Base-by-base conservation (phyloP, 2,113 vertebrate genomes). In the Phoenicopterus ruber region DNA sequence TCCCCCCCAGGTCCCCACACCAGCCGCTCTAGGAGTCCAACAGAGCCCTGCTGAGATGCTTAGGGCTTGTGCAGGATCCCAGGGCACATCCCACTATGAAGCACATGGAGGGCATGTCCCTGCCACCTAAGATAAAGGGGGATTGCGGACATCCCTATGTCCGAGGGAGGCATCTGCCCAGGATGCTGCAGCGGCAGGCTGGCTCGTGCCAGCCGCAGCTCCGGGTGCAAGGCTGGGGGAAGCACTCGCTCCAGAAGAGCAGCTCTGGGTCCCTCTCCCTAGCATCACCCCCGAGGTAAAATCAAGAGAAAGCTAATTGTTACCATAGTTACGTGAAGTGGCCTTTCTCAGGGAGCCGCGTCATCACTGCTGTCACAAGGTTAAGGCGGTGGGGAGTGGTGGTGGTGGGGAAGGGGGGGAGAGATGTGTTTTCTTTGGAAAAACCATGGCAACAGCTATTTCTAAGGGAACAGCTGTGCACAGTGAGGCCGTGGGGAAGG, bases 401-500 rank as follows among this genome's bases (percentile, higher is more conserved):
- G 96, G 92, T 86, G 92, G 96, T 92, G 90, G 95, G 92, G 88
- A 95, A 86, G 52, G 93, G 91, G 91, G 55, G 85, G 71, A 76
- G 74, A 88, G 83, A 94, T 92, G 96, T 96, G 81, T 97, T 97
- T 96, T 96, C 96, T 95, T 89, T 92, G 96, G 95, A 86, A 97
- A 97, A 98, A 97, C 98, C 98, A 98, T 98, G 95, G 98, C 97
- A 98, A 98, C 98, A 79, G 88, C 95, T 73, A 95, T 98, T 98
- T 97, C 98, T 95, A 97, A 98, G 95, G 95, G 93, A 96, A 97
- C 96, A 97, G 95, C 95, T 96, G 97, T 96, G 91, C 80, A 95
- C 65, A 34, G 90, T 36, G n/a, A 97, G 97, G 96, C 88, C 88
- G 65, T 85, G 94, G 93, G 91, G 94, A 96, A 94, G 82, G 90